Conservation (phyloP, 1,140 invertebrate genomes). For the Diprion similis region DNA sequence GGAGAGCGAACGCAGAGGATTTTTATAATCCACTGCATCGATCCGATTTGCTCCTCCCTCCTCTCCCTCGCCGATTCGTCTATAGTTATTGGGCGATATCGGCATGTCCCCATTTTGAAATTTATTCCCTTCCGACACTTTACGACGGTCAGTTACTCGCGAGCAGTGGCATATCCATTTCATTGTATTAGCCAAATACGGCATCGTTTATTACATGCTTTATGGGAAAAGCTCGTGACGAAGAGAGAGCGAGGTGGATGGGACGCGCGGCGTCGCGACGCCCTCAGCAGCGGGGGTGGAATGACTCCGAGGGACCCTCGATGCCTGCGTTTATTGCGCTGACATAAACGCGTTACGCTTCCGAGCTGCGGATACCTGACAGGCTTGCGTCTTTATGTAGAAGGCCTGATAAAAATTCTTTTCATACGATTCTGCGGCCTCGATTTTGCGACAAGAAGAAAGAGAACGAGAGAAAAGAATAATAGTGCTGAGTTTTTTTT, state of each 20-base stretch:
- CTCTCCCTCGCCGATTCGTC: neutral
- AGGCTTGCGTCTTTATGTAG: too few relatives aligned
- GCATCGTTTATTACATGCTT: conserved; percentile 33
- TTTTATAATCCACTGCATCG: neutral
- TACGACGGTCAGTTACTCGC: neutral
- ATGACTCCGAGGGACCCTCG: neutral
- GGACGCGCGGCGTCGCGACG: too few relatives aligned
- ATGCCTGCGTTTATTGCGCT: neutral
- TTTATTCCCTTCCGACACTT: neutral
- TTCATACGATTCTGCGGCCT: too few relatives aligned
- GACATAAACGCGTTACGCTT: conserved; percentile 2
- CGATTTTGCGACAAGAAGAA: too few relatives aligned
- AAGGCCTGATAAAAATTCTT: too few relatives aligned
- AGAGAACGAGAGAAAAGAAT: too few relatives aligned
- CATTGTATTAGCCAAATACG: conserved; percentile 35
- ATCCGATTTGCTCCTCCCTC: neutral
- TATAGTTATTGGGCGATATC: neutral
- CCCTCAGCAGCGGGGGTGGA: too few relatives aligned
- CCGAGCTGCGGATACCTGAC: neutral
- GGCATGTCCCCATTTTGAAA: neutral
- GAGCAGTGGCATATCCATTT: conserved; percentile 16
- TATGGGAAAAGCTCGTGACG: conserved; percentile 10
- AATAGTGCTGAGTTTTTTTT: too few relatives aligned
- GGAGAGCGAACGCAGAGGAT: too few relatives aligned
- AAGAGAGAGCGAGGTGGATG: neutral